Evolutionary conservation across 2,113 vertebrate species (phyloP).

Genomic region (Centropus unirufus): DNA sequence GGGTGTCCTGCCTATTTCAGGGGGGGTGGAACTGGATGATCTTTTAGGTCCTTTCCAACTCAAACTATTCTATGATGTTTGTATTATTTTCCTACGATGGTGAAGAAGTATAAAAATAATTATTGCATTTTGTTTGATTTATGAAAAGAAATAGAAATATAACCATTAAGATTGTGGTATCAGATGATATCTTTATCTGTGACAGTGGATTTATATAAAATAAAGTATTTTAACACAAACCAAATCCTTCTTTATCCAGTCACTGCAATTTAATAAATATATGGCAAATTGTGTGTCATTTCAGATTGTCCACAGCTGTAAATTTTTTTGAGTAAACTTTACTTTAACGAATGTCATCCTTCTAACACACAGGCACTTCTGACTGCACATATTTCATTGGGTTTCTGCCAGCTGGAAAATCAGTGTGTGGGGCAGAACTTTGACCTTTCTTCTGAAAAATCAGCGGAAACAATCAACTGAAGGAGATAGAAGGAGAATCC

Average conservation of each 20-base stretch:
- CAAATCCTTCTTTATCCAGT: not conserved
- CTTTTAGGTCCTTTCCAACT: too few species aligned
- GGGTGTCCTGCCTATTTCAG: too few species aligned
- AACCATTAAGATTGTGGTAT: not conserved
- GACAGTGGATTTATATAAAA: not conserved
- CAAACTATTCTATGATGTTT: too few species aligned
- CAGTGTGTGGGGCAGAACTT: not conserved
- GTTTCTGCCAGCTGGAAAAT: not conserved
- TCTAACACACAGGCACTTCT: not conserved
- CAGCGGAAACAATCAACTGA: not conserved
- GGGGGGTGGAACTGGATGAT: too few species aligned
- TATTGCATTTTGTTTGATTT: not conserved
- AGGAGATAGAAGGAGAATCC: not conserved
- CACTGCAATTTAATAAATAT: not conserved
- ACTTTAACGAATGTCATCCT: not conserved
- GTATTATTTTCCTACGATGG: not conserved
- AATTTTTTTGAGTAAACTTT: not conserved
- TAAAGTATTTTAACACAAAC: not conserved
- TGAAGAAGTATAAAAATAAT: not conserved
- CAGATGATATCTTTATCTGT: not conserved
- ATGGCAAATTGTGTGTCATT: not conserved
- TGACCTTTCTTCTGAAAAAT: not conserved
- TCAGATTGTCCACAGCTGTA: not conserved
- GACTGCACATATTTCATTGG: not conserved
- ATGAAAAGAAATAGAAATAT: not conserved